Conservation (phyloP, 2,113 vertebrate species). For the Chascanopsetta lugubris region DNA sequence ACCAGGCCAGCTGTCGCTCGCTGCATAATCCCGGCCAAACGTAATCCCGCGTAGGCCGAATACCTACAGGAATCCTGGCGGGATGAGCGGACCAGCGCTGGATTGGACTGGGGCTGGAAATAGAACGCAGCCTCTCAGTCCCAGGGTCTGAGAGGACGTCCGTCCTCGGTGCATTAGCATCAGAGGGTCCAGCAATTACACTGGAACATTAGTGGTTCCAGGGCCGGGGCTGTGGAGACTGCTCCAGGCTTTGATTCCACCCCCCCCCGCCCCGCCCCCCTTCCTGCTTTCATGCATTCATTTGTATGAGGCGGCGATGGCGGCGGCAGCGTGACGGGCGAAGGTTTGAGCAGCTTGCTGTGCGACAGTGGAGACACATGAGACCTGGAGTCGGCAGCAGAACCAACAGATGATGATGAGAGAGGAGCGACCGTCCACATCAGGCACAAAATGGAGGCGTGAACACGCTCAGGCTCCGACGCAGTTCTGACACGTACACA, state of each 20-base stretch:
- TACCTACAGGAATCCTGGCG: conserved; percentile 12
- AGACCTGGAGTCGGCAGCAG: conserved; percentile 16
- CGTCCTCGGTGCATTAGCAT: conserved; percentile 38
- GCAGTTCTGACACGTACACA: too few species aligned
- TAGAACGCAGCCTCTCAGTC: conserved; percentile 12
- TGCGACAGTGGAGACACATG: not conserved
- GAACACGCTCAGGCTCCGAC: too few species aligned
- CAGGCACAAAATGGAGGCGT: too few species aligned
- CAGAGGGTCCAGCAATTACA: conserved; percentile 53
- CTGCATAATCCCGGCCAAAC: conserved; percentile 40
- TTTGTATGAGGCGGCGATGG: conserved; percentile 11
- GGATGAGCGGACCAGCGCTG: conserved; percentile 13
- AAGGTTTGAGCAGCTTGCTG: conserved; percentile 22
- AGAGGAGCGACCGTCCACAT: too few species aligned
- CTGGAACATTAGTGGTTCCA: conserved; percentile 38
- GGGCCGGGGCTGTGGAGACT: not conserved
- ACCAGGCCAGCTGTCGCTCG: conserved; percentile 25
- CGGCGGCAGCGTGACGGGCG: not conserved
- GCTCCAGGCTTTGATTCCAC: conserved; percentile 36
- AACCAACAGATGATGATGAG: not conserved
- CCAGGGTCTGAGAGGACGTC: conserved; percentile 26
- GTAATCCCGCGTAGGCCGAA: conserved; percentile 34
- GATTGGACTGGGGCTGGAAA: conserved; percentile 40
- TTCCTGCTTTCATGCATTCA: conserved; percentile 26
- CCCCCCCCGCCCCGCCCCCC: conserved; percentile 39